A percentile compares a stretch with the other conserved stretches of the same genome.
Evolutionary conservation across 1,140 invertebrate genomes (phyloP).

Genomic region (Neodiprion pinetum): DNA sequence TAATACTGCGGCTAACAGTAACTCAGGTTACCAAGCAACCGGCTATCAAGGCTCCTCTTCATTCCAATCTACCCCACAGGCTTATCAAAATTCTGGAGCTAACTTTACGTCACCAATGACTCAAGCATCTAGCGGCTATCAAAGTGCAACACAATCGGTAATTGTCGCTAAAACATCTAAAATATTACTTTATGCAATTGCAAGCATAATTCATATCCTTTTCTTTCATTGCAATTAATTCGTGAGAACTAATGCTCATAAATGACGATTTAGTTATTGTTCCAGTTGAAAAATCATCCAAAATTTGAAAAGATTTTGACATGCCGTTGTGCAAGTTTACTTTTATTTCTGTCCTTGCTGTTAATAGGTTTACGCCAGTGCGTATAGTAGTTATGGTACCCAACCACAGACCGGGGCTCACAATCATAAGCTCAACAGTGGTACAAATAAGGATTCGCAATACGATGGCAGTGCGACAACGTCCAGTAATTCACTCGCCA

Average conservation of each 20-base stretch:
- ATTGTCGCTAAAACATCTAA: slow-evolving; percentile 9
- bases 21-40: slow-evolving; percentile 50
- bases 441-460: slow-evolving; percentile 60
- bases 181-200: no score
- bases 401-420: slow-evolving; percentile 54
- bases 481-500: slow-evolving; percentile 55
- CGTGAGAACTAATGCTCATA: not conserved
- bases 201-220: not conserved
- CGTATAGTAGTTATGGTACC: slow-evolving; percentile 51
- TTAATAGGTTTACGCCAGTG: slow-evolving; percentile 52
- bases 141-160: slow-evolving; percentile 56
- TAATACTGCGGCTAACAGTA: slow-evolving; percentile 51
- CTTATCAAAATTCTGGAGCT: slow-evolving; percentile 57
- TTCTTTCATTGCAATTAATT: not conserved
- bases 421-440: slow-evolving; percentile 61
- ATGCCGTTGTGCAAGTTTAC: not conserved
- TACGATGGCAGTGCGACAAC: slow-evolving; percentile 64
- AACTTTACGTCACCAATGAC: slow-evolving; percentile 58
- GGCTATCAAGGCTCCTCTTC: slow-evolving; percentile 55
- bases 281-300: not conserved
- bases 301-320: not conserved
- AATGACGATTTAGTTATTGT: not conserved
- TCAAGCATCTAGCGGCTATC: slow-evolving; percentile 53
- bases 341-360: slow-evolving; percentile 10
- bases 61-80: slow-evolving; percentile 52